phyloP scores from a whole-genome alignment of 2,113 vertebrate species.

The Campylomormyrus numenius region DNA sequence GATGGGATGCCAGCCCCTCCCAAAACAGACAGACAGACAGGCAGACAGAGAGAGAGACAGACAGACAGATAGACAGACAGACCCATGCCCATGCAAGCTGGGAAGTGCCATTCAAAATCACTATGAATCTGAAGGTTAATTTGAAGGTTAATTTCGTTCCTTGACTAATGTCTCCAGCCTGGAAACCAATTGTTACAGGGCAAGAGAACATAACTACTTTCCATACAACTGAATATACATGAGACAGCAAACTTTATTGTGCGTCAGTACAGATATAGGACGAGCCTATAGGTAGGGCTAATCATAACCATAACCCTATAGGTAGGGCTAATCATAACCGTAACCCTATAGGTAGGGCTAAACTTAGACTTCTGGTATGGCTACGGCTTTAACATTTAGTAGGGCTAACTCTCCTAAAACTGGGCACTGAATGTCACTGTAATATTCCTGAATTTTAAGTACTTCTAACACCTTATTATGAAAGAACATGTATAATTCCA shows the following conservation, averaged over 20 bases:
- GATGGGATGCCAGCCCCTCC: neutral
- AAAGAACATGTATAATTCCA: neutral
- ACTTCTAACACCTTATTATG: neutral
- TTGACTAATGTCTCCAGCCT: neutral
- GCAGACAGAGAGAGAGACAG: neutral
- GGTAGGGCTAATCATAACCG: neutral
- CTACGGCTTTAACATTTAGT: neutral
- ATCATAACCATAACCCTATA: neutral
- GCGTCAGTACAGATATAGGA: neutral
- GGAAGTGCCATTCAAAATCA: neutral
- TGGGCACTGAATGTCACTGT: neutral
- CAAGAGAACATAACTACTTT: neutral
- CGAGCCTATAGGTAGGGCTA: neutral
- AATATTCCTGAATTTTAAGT: neutral
- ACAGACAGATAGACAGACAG: neutral
- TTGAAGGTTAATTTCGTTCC: neutral
- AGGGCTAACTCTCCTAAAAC: neutral
- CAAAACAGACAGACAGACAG: neutral
- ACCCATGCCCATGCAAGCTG: neutral
- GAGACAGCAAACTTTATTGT: neutral
- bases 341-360: neutral
- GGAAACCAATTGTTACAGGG: neutral
- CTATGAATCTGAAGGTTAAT: conserved; percentile 2
- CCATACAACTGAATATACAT: neutral
- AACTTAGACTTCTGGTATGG: neutral